Evolutionary conservation across 2,113 vertebrate species (phyloP).

Genomic region (Thryonomys swinderianus): DNA sequence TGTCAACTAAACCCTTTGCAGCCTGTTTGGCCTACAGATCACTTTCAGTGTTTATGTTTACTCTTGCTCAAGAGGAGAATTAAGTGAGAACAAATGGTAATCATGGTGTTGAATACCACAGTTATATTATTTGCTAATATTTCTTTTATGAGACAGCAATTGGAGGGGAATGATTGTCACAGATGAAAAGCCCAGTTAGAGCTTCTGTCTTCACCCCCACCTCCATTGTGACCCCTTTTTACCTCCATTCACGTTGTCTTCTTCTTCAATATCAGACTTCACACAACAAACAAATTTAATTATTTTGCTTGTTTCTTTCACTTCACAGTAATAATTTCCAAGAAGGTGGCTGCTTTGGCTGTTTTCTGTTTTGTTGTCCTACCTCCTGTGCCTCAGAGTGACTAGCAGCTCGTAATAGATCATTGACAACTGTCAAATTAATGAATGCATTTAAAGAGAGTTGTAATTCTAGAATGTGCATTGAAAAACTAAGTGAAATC

Average conservation of each 20-base stretch:
- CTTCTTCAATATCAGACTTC: not conserved
- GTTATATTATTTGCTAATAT: not conserved
- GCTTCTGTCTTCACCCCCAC: not conserved
- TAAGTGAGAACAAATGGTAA: not conserved
- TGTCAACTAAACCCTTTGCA: slow-evolving; percentile 24
- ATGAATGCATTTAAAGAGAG: not conserved
- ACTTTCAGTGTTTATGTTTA: slow-evolving; percentile 28
- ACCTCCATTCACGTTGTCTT: not conserved
- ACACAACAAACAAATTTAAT: not conserved
- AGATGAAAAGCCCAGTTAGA: not conserved
- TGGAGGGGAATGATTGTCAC: not conserved
- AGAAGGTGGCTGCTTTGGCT: not conserved
- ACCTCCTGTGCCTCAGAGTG: not conserved
- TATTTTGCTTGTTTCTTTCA: not conserved
- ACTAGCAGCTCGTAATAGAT: not conserved
- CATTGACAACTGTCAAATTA: not conserved
- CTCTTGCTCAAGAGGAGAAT: slow-evolving; percentile 15
- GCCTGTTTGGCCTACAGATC: not conserved
- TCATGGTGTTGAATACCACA: not conserved
- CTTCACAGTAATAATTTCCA: not conserved
- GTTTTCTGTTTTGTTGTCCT: not conserved
- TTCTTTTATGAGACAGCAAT: not conserved
- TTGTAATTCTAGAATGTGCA: not conserved
- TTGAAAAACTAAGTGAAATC: not conserved
- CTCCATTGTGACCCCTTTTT: not conserved